Base-by-base conservation (phyloP, 2,797 vertebrate species). In the Lacerta bilineata region DNA sequence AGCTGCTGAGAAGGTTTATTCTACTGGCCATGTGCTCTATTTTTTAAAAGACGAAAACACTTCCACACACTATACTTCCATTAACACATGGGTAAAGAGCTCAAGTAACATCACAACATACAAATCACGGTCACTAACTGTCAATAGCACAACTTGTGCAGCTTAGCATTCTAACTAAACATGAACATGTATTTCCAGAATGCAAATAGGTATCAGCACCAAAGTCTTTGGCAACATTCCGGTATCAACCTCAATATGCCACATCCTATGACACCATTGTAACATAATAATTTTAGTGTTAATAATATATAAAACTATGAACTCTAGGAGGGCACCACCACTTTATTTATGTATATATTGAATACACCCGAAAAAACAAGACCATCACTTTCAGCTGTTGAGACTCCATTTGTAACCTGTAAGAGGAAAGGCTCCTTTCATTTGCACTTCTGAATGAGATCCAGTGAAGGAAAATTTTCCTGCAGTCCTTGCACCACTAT, bases 131-230 rank as follows among this genome's bases (percentile, higher is more conserved):
- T 88, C 39, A 72, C 80, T 88, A 71, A 85, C 84, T 93, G 90
- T 80, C 91, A 87, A 93, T 87, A 79, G 55, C 85, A 85, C 69
- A 25, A 29, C 25, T 50, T 74, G 33, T 50, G 85, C 80, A 93
- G 90, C 90, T 90, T 90, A 92, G 87, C 3, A 0, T 80, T 83
- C 94, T 72, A 93, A 83, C 75, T 66, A 89, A 18, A 80, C 84
- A 46, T 64, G 92, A 91, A 82, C 74, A 36, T 33, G 13, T 50
- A 85, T 55, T 2, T 89, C 33, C 41, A 89, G 88, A 91, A 93
- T 50, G 90, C 89, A 91, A 0, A 0, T 89, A 85, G 83, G 84
- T 43, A 83, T 84, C 39, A 94, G 81, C 0, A 8, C 55, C 59
- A 80, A 6, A 86, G 79, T 18, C 55, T 4, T 29, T 41, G 41